Percentiles rank a stretch among this genome's conserved stretches.
These are phyloP conservation scores for Alexandromys fortis DNA, from an alignment of 2,113 vertebrate genomes.

Conservation along the genomic window DNA sequence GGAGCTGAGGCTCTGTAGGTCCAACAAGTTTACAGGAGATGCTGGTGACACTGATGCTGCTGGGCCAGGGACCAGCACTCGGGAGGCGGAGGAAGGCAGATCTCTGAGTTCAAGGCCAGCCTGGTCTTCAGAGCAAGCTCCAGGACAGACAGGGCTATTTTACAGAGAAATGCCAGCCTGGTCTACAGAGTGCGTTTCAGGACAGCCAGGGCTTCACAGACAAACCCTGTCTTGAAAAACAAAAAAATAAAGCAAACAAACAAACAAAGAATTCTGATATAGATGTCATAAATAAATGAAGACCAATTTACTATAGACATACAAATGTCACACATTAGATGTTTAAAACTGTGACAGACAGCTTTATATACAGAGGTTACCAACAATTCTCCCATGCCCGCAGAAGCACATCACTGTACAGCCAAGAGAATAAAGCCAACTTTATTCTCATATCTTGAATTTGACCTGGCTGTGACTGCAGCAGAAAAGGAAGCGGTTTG, in stretches of 20 bases:
- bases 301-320: neutral
- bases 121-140: neutral
- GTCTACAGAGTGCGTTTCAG: neutral
- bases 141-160: neutral
- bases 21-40: neutral
- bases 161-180: neutral
- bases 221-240: neutral
- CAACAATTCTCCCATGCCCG: neutral
- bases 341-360: neutral
- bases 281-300: neutral
- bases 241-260: no score
- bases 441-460: neutral
- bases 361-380: neutral
- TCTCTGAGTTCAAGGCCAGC: neutral
- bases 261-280: neutral
- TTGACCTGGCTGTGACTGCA: neutral
- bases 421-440: neutral
- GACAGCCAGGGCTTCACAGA: neutral
- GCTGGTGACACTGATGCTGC: neutral
- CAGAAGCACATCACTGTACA: neutral
- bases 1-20: neutral
- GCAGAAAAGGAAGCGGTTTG: neutral
- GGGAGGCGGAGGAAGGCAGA: neutral
- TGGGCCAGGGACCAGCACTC: neutral
- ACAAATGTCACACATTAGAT: neutral